Conservation (phyloP, 2,888 invertebrate genomes). For the Lasioglossum vierecki region DNA sequence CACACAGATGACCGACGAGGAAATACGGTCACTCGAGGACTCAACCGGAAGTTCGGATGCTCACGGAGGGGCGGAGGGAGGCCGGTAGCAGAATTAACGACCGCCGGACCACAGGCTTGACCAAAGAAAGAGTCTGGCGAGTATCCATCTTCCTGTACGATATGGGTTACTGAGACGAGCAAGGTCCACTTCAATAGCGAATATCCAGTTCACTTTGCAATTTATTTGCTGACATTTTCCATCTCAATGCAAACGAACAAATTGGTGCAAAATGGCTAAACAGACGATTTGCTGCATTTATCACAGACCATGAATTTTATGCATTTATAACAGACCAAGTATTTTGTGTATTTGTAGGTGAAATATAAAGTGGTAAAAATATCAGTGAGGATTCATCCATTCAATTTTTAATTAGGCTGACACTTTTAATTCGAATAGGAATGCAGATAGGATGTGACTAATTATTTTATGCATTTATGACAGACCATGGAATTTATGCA, state of each 20-base stretch:
- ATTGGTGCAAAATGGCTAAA: too few relatives aligned
- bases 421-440: too few relatives aligned
- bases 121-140: conserved; percentile 25
- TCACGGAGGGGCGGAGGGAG: background rate
- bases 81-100: conserved; percentile 14
- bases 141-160: conserved; percentile 21
- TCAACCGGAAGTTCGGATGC: conserved; percentile 38
- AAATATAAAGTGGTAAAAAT: too few relatives aligned
- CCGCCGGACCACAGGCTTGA: background rate
- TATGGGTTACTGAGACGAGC: conserved; percentile 33
- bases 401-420: too few relatives aligned
- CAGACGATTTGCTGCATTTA: too few relatives aligned
- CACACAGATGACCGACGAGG: conserved; percentile 27
- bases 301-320: too few relatives aligned
- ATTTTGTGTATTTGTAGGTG: too few relatives aligned
- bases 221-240: conserved; percentile 8
- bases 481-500: too few relatives aligned
- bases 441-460: too few relatives aligned
- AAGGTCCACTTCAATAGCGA: conserved; percentile 28
- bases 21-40: conserved; percentile 49
- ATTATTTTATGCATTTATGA: too few relatives aligned
- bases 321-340: too few relatives aligned
- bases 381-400: too few relatives aligned
- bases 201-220: background rate
- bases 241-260: background rate